Conservation (phyloP, 2,797 vertebrate genomes). For the Anolis apletophallus region DNA sequence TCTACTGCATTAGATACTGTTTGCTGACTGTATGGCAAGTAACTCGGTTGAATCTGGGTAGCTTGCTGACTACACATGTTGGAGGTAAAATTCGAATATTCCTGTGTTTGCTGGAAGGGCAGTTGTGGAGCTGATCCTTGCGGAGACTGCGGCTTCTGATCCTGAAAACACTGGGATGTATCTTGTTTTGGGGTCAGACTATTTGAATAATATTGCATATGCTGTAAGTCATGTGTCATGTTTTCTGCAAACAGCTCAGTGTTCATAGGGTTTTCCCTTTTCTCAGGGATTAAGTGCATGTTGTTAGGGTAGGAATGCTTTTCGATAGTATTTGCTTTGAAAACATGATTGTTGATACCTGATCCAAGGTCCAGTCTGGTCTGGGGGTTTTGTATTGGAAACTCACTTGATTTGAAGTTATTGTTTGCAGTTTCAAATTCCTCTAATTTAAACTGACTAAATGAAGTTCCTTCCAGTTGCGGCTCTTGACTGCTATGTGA, state of each 20-base stretch:
- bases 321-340: conserved; percentile 69
- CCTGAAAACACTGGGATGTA: conserved; percentile 77
- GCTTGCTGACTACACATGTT: conserved; percentile 71
- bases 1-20: conserved; percentile 60
- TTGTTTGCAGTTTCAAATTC: conserved; percentile 68
- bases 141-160: conserved; percentile 73
- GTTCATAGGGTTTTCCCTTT: conserved; percentile 60
- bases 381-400: conserved; percentile 76
- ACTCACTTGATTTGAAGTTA: conserved; percentile 68
- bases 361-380: conserved; percentile 80
- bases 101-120: conserved; percentile 77
- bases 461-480: conserved; percentile 55
- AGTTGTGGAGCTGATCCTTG: conserved; percentile 74
- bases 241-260: conserved; percentile 62
- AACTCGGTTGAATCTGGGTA: conserved; percentile 69
- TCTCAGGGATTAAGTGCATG: conserved; percentile 70
- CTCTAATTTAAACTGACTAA: conserved; percentile 69
- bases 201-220: conserved; percentile 80
- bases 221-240: conserved; percentile 75
- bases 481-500: conserved; percentile 59
- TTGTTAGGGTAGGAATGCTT: conserved; percentile 78
- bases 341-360: conserved; percentile 62
- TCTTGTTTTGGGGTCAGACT: conserved; percentile 82
- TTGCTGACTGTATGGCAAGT: conserved; percentile 71
- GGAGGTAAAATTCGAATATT: conserved; percentile 78